phyloP scores from a whole-genome alignment of 2,888 invertebrate species.

The Stenolophus ochropezus region DNA sequence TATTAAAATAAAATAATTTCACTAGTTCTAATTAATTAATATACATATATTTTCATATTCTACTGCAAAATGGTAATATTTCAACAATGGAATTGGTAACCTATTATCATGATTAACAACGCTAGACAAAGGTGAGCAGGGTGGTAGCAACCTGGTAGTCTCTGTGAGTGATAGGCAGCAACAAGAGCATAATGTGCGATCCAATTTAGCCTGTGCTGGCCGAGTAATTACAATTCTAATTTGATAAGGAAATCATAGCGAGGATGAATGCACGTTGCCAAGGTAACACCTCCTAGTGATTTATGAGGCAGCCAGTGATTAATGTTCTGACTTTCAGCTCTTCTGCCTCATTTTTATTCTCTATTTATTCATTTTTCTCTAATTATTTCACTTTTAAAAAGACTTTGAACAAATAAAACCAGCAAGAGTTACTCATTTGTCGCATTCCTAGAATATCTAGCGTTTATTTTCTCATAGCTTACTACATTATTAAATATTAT shows the following conservation, averaged over 20 bases:
- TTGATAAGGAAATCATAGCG: conserved; percentile 54
- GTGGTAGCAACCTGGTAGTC: neutral
- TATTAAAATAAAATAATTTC: no score
- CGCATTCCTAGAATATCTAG: neutral
- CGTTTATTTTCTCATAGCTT: no score
- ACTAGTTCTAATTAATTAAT: no score
- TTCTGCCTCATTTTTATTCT: neutral
- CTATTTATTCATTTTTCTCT: conserved; percentile 9
- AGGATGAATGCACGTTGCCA: conserved; percentile 51
- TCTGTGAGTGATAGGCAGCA: neutral
- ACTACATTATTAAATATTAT: no score
- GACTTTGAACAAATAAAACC: neutral
- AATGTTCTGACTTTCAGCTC: conserved; percentile 34
- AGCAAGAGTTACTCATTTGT: neutral
- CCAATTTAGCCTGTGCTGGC: neutral
- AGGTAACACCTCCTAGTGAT: conserved; percentile 57
- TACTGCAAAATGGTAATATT: no score
- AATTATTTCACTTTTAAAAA: conserved; percentile 6
- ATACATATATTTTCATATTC: no score
- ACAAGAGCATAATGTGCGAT: neutral
- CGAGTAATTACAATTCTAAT: conserved; percentile 57
- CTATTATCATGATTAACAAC: neutral
- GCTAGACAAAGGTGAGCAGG: no score
- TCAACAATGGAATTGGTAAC: no score
- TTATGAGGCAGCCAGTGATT: conserved; percentile 50